Evolutionary conservation across 2,888 invertebrate genomes (phyloP).

Genomic region (Carpatolechia fugitivella): DNA sequence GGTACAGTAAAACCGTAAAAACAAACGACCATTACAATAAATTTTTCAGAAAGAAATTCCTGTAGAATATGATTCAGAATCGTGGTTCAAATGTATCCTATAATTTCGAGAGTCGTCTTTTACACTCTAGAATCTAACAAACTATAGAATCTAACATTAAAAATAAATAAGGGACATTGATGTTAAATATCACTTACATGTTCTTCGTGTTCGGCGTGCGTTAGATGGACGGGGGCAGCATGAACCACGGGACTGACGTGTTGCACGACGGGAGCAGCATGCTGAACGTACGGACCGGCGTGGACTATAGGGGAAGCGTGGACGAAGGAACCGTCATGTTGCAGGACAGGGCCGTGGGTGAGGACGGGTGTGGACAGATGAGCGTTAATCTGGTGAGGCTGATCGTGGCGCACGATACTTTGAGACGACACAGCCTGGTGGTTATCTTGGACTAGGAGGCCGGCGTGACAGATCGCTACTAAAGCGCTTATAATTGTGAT

Average conservation of each 20-base stretch:
- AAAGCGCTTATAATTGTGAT: constrained; percentile 46
- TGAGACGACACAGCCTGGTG: constrained; percentile 65
- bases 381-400: constrained; percentile 40
- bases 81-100: too few species aligned
- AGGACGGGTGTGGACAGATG: constrained; percentile 36
- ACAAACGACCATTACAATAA: too few species aligned
- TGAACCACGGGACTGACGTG: constrained; percentile 38
- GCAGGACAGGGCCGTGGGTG: constrained; percentile 23
- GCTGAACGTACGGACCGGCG: constrained; percentile 25
- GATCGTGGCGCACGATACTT: constrained; percentile 64
- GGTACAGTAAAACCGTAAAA: too few species aligned
- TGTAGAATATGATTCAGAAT: too few species aligned
- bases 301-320: constrained; percentile 19
- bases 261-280: constrained; percentile 38
- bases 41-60: too few species aligned
- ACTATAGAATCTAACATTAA: too few species aligned
- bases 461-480: constrained; percentile 69
- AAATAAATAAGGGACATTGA: too few species aligned
- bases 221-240: constrained; percentile 26
- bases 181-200: constrained; percentile 40
- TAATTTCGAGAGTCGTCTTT: too few species aligned
- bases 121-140: too few species aligned
- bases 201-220: constrained; percentile 40
- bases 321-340: constrained; percentile 21
- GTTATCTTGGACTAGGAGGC: constrained; percentile 51